A percentile compares a stretch with the other conserved stretches of the same genome.
These are phyloP conservation scores for Papilio xuthus DNA, from an alignment of 1,140 invertebrate genomes.

Conservation along the genomic window DNA sequence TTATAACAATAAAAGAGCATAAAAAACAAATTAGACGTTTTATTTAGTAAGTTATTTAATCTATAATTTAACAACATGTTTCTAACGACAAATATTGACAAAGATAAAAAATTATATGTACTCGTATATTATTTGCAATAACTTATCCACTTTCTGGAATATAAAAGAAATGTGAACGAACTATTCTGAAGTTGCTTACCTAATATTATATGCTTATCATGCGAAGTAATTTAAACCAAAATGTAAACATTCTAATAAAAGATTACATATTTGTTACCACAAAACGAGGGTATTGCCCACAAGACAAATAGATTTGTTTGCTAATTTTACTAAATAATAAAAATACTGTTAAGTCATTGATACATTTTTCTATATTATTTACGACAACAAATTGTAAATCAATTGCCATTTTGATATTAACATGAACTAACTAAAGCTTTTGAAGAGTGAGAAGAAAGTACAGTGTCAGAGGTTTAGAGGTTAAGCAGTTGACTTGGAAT, in stretches of 20 bases:
- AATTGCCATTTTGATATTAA: background rate
- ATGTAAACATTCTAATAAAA: slow-evolving; percentile 36
- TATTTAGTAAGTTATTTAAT: no score
- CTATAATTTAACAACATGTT: background rate
- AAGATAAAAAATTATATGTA: background rate
- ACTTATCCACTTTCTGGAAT: slow-evolving; percentile 20
- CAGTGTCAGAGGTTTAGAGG: no score
- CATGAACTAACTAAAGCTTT: background rate
- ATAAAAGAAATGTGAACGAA: slow-evolving; percentile 34
- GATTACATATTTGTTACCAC: slow-evolving; percentile 28
- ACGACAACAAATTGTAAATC: background rate
- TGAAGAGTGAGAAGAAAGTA: no score
- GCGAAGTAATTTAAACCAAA: slow-evolving; percentile 24
- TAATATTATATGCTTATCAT: slow-evolving; percentile 30
- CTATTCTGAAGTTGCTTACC: slow-evolving; percentile 10
- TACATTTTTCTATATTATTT: background rate
- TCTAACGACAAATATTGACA: background rate
- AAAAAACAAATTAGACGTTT: no score
- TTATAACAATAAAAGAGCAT: no score
- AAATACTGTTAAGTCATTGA: background rate
- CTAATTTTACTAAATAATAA: background rate
- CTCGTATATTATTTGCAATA: slow-evolving; percentile 1
- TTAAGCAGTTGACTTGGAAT: no score
- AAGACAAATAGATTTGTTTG: slow-evolving; percentile 20
- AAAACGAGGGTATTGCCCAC: slow-evolving; percentile 20